A percentile compares a stretch with the other conserved stretches of the same genome.
Conservation (phyloP, 92 coral and sea anemone species). For the Epizoanthus illoricatus region DNA sequence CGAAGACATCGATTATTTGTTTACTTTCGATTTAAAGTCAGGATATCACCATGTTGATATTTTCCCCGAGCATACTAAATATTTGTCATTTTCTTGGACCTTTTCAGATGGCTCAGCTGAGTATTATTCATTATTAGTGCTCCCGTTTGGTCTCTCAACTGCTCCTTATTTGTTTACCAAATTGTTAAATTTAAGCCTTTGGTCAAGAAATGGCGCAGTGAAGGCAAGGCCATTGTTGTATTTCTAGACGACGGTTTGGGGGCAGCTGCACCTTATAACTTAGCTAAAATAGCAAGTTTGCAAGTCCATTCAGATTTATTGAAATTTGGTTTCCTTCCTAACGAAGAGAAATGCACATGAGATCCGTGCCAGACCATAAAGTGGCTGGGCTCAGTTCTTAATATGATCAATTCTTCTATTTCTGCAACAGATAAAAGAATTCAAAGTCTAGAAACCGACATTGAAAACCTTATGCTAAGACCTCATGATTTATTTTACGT, state of each 20-base stretch:
- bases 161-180: constrained; percentile 52
- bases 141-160: constrained; percentile 44
- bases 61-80: constrained; percentile 33
- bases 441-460: constrained; percentile 24
- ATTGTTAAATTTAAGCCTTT: constrained; percentile 26
- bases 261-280: neutral
- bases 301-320: constrained; percentile 40
- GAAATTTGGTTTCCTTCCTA: constrained; percentile 48
- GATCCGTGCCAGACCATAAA: constrained; percentile 42
- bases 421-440: constrained; percentile 44
- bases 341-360: constrained; percentile 49
- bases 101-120: constrained; percentile 25
- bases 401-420: constrained; percentile 39
- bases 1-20: constrained; percentile 45
- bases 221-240: constrained; percentile 33
- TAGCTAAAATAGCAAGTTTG: constrained; percentile 35
- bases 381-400: constrained; percentile 44
- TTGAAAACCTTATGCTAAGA: constrained; percentile 10
- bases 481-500: neutral
- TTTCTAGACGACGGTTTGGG: constrained; percentile 57
- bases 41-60: constrained; percentile 51
- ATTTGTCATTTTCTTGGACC: constrained; percentile 40
- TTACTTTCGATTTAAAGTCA: constrained; percentile 50
- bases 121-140: constrained; percentile 39
- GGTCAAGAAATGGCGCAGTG: constrained; percentile 37